Base-by-base conservation (phyloP, 2,113 vertebrate genomes). In the Hylia prasina region DNA sequence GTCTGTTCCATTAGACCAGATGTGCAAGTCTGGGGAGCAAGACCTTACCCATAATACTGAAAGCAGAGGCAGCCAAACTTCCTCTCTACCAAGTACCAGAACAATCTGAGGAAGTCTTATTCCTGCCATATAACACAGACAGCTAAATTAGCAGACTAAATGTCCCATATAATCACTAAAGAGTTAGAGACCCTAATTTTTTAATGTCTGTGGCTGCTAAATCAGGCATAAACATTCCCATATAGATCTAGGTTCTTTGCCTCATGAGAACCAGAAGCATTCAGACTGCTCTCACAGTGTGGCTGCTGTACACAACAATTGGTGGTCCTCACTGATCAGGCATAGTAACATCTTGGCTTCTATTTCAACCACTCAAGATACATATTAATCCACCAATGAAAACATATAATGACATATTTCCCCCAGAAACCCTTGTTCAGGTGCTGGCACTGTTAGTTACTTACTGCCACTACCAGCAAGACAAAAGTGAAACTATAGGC, bases 221-320 rank as follows among this genome's bases (percentile, higher is more conserved):
- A 15, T 51, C 66, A 37, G n/a, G 57, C 31, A 48, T 53, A 80
- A 80, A 89, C 25, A 61, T 45, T 72, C 68, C 79, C 2, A 1
- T 30, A 37, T 1, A 69, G 31, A 37, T 33, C 13, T 45, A 72
- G n/a, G 45, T 57, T 47, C 71, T 72, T 65, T 73, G 42, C 35
- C 42, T 78, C 3, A 0, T 22, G 42, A 66, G 80, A 78, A 63
- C 27, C 69, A 71, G 28, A 81, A 42, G 23, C 21, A 27, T 24
- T 83, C 71, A 48, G 68, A 48, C 7, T 16, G 15, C n/a, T 69
- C 28, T 18, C 37, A 8, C 19, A 61, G 58, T 0, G 1, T n/a
- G 45, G 19, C n/a, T 65, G n/a, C 42, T 22, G 15, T 15, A 71
- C 48, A 40, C 0, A 5, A 31, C 8, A 50, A 69, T 3, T 0